Evolutionary conservation across 2,797 vertebrate species (phyloP).

Genomic region (Halcyon chelicuti): DNA sequence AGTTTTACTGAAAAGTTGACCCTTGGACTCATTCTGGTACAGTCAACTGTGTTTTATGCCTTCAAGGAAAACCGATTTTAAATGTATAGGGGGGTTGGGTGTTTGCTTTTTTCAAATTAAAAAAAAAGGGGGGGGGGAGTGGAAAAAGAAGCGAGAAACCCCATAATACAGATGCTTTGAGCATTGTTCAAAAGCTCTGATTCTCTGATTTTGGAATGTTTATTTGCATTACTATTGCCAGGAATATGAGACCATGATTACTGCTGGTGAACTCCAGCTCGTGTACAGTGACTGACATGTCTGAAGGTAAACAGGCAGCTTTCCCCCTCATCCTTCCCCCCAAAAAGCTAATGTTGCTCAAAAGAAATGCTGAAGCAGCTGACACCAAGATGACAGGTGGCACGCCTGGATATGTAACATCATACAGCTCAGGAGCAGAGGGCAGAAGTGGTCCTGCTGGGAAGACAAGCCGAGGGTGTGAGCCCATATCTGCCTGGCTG

Average conservation of each 20-base stretch:
- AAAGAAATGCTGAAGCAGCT: background rate
- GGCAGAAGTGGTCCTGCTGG: background rate
- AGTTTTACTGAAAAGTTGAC: background rate
- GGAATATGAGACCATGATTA: background rate
- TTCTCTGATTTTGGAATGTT: background rate
- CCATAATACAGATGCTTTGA: background rate
- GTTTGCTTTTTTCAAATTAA: background rate
- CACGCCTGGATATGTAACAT: background rate
- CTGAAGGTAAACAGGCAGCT: background rate
- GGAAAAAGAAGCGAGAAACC: background rate
- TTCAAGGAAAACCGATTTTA: background rate
- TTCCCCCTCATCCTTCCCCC: background rate
- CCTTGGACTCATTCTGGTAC: background rate
- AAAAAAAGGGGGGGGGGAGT: background rate
- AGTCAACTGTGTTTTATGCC: background rate
- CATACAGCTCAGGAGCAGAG: background rate
- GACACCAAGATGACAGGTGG: background rate
- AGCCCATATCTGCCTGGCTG: background rate
- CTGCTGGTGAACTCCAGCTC: background rate
- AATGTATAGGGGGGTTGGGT: background rate
- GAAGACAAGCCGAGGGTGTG: rapidly evolving
- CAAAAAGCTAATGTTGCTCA: background rate
- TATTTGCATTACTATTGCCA: background rate
- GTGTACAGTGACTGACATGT: background rate
- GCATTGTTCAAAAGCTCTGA: background rate